Percentiles rank a stretch among this genome's conserved stretches.
These are phyloP conservation scores for Apostichopus leukothele DNA, from an alignment of 53 echinoderm and acorn worm genomes.

Conservation along the genomic window DNA sequence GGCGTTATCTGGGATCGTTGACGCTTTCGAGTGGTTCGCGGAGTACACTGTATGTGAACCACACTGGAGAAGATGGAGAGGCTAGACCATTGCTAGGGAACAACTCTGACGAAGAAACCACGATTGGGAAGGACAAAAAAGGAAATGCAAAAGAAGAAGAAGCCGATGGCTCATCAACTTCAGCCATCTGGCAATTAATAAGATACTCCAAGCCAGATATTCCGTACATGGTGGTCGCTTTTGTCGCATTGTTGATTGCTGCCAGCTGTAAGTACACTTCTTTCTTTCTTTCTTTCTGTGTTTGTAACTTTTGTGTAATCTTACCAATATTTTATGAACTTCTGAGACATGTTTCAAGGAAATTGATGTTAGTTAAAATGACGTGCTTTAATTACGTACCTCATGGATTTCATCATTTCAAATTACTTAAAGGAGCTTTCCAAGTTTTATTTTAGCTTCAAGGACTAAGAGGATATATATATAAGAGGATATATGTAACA, in stretches of 20 bases:
- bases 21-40: background rate
- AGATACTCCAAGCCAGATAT: constrained; percentile 64
- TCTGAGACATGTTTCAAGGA: no score
- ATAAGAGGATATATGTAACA: no score
- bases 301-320: background rate
- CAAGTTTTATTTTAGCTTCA: background rate
- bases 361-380: no score
- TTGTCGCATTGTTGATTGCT: constrained; percentile 61
- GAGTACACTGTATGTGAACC: background rate
- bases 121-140: background rate
- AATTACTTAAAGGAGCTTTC: no score
- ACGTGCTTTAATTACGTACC: no score
- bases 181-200: constrained; percentile 51
- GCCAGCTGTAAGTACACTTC: constrained; percentile 48
- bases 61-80: constrained; percentile 4
- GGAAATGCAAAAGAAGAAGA: constrained; percentile 13
- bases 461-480: no score
- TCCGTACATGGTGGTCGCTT: constrained; percentile 57
- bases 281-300: background rate
- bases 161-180: background rate
- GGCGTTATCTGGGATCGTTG: constrained; percentile 46
- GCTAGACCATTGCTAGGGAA: constrained; percentile 3
- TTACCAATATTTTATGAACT: no score
- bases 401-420: no score
- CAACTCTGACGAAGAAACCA: background rate